Evolutionary conservation across 1,140 invertebrate species (phyloP).

Genomic region (Doryteuthis pealeii): DNA sequence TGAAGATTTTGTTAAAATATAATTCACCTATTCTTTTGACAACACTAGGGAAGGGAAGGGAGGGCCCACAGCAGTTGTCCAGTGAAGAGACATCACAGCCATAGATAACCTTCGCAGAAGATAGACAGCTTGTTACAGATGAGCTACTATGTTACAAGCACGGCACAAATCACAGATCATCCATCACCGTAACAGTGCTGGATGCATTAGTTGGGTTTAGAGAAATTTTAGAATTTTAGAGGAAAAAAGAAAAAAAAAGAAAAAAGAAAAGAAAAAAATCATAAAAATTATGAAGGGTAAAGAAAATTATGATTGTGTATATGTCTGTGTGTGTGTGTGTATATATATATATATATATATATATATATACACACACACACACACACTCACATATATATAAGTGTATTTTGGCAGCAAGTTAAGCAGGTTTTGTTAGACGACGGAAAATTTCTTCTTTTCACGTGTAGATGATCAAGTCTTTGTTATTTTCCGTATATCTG

Average conservation of each 20-base stretch:
- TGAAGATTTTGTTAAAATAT: background rate
- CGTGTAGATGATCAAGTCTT: too few relatives aligned
- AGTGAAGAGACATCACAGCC: slow-evolving; percentile 8
- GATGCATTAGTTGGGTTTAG: background rate
- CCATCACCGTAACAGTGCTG: background rate
- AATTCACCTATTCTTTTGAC: background rate
- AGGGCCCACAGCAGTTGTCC: slow-evolving; percentile 5
- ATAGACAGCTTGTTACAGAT: slow-evolving; percentile 4
- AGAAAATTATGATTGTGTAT: background rate
- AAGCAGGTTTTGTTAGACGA: too few relatives aligned
- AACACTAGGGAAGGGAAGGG: background rate
- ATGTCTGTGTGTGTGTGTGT: too few relatives aligned
- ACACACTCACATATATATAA: too few relatives aligned
- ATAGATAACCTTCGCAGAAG: slow-evolving; percentile 8
- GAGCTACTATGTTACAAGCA: background rate
- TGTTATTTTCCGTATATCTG: too few relatives aligned
- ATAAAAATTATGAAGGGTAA: background rate
- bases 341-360: too few relatives aligned
- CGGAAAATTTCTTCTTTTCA: too few relatives aligned
- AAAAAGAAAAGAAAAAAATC: background rate
- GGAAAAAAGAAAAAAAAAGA: background rate
- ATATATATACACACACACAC: too few relatives aligned
- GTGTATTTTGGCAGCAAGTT: too few relatives aligned
- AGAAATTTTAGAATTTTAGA: background rate
- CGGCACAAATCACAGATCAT: background rate